Base-by-base conservation (phyloP, 2,113 vertebrate genomes). In the Rhipidura dahli region DNA sequence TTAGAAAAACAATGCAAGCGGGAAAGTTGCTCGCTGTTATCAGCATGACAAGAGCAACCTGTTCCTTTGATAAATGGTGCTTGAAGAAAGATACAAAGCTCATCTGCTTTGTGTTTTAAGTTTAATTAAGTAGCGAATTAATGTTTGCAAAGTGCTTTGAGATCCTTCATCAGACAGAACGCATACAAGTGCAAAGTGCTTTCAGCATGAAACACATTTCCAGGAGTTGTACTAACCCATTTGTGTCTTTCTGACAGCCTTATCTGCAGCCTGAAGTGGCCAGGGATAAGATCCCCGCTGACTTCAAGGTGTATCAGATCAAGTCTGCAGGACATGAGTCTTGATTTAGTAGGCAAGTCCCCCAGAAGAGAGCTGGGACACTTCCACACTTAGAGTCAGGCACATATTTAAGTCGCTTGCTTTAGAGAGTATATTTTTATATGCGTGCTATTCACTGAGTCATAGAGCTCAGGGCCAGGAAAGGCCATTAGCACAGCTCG, bases 91-190 rank as follows among this genome's bases (percentile, higher is more conserved):
- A 90, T 54, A 95, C 79, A 94, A 89, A 96, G 91, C 94, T 97
- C 81, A 44, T 94, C 82, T 95, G 76, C 91, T 86, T 89, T 89
- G 77, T 92, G 53, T 85, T 96, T 94, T 97, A 96, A 95, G 71
- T 96, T 97, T 93, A 96, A 97, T 97, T 96, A 97, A 97, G 88
- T 92, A 95, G 81, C 2, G 59, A 95, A 96, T 95, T 95, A 94
- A 91, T 95, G 90, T 90, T 92, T 84, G 87, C 83, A 83, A 93
- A 94, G 90, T 69, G 85, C 84, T 94, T 95, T 79, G 90, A 93
- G 94, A 96, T 95, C 72, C 60, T 89, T 70, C 79, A 78, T 84
- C 88, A 88, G 76, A 24, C 65, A 56, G 30, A 10, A 60, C 37
- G 23, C 9, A 1, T 45, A 73, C 11, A 37, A 94, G 88, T 81